These are phyloP conservation scores for Ptychadena robeensis DNA, from an alignment of 2,797 vertebrate species.

Conservation along the genomic window DNA sequence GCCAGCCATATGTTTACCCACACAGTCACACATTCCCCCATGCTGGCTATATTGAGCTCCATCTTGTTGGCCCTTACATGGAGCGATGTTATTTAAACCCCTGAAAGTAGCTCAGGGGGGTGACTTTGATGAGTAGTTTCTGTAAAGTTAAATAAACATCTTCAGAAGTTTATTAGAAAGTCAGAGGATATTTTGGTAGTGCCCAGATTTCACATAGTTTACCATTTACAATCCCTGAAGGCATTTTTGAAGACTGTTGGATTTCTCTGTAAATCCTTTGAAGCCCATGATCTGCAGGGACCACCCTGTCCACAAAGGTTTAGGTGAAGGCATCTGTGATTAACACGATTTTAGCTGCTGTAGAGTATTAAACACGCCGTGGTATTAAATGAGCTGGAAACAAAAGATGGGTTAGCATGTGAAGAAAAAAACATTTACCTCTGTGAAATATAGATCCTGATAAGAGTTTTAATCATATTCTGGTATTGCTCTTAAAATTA, in stretches of 20 bases:
- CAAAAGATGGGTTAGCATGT: not conserved
- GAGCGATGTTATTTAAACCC: not conserved
- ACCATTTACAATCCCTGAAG: not conserved
- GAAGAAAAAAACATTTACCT: constrained; percentile 8
- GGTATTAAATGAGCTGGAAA: constrained; percentile 14
- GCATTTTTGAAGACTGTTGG: not conserved
- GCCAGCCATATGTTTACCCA: not conserved
- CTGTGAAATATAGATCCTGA: not conserved
- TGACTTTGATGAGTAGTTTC: not conserved
- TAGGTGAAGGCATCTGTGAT: not conserved
- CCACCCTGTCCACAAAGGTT: constrained; percentile 2
- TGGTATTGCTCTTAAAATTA: not conserved
- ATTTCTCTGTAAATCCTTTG: constrained; percentile 8
- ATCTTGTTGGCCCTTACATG: not conserved
- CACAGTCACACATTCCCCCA: not conserved
- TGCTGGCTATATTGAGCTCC: no score
- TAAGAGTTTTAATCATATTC: not conserved
- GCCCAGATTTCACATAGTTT: not conserved
- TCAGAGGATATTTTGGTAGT: not conserved
- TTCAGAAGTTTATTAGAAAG: not conserved
- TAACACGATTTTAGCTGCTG: not conserved
- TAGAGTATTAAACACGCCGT: not conserved
- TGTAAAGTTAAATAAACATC: not conserved
- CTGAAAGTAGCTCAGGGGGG: not conserved
- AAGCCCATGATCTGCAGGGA: not conserved